Conservation (phyloP, 2,113 vertebrate species). For the Chrysemys picta region DNA sequence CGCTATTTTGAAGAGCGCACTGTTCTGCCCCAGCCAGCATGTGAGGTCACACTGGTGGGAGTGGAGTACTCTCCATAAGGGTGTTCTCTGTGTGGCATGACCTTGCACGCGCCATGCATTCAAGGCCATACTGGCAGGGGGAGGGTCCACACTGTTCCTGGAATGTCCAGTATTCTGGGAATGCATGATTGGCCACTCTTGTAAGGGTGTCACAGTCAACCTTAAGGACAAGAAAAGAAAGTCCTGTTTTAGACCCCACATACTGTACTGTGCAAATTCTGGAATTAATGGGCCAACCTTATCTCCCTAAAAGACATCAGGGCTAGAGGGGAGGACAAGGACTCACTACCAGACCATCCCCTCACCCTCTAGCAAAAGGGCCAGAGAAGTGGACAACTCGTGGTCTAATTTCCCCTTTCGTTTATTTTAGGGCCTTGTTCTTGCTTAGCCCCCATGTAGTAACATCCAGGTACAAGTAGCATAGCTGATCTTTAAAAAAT, state of each 20-base stretch:
- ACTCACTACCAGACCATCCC: fast-evolving
- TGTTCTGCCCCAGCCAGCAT: no score
- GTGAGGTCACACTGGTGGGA: no score
- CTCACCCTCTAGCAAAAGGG: background rate
- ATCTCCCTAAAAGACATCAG: background rate
- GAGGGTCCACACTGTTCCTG: no score
- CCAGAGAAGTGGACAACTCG: background rate
- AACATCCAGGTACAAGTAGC: background rate
- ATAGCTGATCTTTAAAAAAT: background rate
- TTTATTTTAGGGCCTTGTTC: background rate
- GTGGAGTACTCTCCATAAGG: no score
- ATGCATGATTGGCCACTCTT: background rate
- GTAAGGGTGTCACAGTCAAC: background rate
- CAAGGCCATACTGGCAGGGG: no score
- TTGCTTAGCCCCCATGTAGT: background rate
- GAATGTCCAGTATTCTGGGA: no score
- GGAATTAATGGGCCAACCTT: background rate
- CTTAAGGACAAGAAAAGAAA: background rate
- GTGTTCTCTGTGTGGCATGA: no score
- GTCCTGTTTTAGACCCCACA: background rate
- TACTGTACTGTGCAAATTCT: background rate
- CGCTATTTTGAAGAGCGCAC: no score
- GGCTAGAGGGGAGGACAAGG: background rate
- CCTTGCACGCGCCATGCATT: no score
- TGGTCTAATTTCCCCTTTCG: background rate